Evolutionary conservation across 2,797 vertebrate species (phyloP), one percentile per base, ranked within the genome.

Genomic region (Phaenicophaeus curvirostris): DNA sequence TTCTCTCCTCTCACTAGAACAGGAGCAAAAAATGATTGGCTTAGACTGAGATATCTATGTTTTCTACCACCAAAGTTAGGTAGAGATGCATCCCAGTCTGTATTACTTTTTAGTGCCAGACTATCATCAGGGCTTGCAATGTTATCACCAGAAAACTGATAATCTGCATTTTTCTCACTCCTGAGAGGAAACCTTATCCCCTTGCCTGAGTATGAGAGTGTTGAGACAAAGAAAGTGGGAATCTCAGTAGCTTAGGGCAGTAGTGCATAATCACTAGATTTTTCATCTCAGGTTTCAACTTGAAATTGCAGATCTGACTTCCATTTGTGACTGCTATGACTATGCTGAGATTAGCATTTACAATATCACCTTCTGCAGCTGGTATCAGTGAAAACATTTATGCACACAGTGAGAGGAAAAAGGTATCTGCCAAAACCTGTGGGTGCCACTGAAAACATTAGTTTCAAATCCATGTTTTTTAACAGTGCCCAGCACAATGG

Each of bases 381-480:
- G 96, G 89, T 96, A 96, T 95, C 91, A 94, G 89, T 95, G 92
- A 96, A 96, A 95, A 96, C 92, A 96, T 96, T 96, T 96, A 96
- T 96, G 91, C 89, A 95, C 82, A 93, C 66, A 96, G 79, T 76
- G 76, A 92, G 85, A 91, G 53, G 66, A 94, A 79, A 92, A 96
- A 91, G 92, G 92, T 95, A 94, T 93, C 94, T 96, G 94, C 94
- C 95, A 95, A 96, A 94, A 90, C 91, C 87, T 94, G 87, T 95
- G 94, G 87, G 85, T 96, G 92, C 92, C 87, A 96, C 94, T 93
- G 93, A 94, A 97, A 95, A 85, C 79, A 87, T 90, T 96, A 96
- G 67, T 79, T 95, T 95, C 63, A 94, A 91, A 73, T 89, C 92
- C 83, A 27, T 92, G 71, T 2, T 65, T 92, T 95, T 91, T 75